A percentile compares a stretch with the other conserved stretches of the same genome.
Conservation (phyloP, 2,888 invertebrate species). For the Drosophila subquinaria region DNA sequence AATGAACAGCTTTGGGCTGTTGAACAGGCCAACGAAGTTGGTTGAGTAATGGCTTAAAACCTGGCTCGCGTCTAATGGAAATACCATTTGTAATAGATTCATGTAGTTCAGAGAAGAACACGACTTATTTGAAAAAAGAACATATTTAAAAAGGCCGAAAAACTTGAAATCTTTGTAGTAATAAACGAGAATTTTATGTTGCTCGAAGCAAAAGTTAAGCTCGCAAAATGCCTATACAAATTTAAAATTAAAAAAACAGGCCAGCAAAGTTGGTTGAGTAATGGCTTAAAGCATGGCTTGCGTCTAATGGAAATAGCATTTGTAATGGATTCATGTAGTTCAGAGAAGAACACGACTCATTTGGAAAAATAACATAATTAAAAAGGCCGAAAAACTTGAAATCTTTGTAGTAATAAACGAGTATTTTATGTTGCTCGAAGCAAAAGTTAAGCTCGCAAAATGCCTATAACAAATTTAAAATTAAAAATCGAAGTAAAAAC, state of each 20-base stretch:
- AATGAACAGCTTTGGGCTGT: constrained; percentile 25
- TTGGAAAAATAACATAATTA: background rate
- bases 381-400: constrained; percentile 33
- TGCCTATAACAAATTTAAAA: constrained; percentile 47
- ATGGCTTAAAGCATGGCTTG: constrained; percentile 16
- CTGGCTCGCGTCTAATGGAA: constrained; percentile 6
- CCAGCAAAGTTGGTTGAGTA: constrained; percentile 40
- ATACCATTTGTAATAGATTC: background rate
- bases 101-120: background rate
- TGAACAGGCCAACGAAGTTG: constrained; percentile 18
- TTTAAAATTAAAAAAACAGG: background rate
- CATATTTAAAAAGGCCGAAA: constrained; percentile 16
- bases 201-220: constrained; percentile 17
- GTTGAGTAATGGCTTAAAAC: constrained; percentile 42
- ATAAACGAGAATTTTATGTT: constrained; percentile 30
- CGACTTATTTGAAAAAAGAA: background rate
- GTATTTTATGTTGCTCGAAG: constrained; percentile 15
- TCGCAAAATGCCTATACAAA: too few species aligned
- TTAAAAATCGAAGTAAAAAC: constrained; percentile 18
- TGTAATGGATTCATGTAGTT: background rate
- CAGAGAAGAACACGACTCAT: background rate
- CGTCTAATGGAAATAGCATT: constrained; percentile 3
- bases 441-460: too few species aligned
- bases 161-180: constrained; percentile 27
- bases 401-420: constrained; percentile 26